Conservation (phyloP, 1,140 invertebrate genomes). For the Pseudomyrmex flavicornis region DNA sequence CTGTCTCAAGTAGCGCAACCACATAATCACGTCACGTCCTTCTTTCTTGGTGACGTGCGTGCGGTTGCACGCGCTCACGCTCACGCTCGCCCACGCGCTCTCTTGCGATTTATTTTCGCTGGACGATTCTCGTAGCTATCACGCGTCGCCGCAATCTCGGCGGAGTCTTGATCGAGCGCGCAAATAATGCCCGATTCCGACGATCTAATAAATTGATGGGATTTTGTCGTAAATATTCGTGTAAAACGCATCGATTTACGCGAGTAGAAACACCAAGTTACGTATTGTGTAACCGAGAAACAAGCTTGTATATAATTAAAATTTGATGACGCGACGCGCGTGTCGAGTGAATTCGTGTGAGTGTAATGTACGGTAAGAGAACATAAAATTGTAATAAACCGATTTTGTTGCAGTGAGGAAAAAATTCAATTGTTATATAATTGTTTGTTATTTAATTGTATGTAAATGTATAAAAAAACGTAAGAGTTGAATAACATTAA, state of each 20-base stretch:
- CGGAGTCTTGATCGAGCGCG: constrained; percentile 19
- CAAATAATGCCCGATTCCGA: constrained; percentile 28
- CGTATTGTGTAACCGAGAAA: not conserved
- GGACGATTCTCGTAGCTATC: constrained; percentile 42
- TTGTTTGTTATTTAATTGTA: no score
- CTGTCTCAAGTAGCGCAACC: not conserved
- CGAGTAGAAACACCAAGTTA: not conserved
- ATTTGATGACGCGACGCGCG: not conserved
- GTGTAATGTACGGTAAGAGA: not conserved
- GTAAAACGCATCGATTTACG: not conserved
- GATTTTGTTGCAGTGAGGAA: no score
- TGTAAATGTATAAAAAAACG: no score
- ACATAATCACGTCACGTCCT: constrained; percentile 19
- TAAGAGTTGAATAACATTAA: no score
- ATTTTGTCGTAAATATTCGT: not conserved
- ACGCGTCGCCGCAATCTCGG: constrained; percentile 39
- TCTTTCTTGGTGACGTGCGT: constrained; percentile 17
- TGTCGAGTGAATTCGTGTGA: constrained; percentile 16
- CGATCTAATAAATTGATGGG: constrained; percentile 8
- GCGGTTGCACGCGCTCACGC: not conserved
- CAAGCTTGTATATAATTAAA: constrained; percentile 4
- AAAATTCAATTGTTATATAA: no score
- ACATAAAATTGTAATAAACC: no score
- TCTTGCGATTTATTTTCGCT: constrained; percentile 75
- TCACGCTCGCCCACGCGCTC: constrained; percentile 30